These are phyloP conservation scores for Recurvirostra avosetta DNA, from an alignment of 2,113 vertebrate species.

Conservation along the genomic window DNA sequence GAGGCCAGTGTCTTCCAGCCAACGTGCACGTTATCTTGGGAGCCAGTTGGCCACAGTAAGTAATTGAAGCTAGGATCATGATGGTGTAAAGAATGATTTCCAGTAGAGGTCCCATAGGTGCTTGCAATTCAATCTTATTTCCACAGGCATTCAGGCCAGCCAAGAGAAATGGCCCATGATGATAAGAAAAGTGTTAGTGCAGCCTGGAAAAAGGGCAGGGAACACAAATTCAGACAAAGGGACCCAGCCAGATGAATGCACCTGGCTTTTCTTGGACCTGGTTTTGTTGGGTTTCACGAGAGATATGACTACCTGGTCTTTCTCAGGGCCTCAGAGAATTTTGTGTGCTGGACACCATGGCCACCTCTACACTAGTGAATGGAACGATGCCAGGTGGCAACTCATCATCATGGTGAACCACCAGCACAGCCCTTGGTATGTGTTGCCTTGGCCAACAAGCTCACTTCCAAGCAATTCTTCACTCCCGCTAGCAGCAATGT, in stretches of 20 bases:
- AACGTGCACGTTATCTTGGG: neutral
- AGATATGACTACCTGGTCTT: neutral
- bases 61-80: neutral
- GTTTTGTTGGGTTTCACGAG: neutral
- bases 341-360: neutral
- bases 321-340: neutral
- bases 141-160: neutral
- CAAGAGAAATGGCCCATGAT: neutral
- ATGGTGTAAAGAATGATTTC: neutral
- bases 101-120: neutral
- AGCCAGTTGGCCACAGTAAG: neutral
- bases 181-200: neutral
- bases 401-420: neutral
- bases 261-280: neutral
- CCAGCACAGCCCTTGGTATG: neutral
- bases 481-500: rapidly evolving
- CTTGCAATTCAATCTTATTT: rapidly evolving
- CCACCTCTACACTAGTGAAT: too few species aligned
- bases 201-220: neutral
- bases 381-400: neutral
- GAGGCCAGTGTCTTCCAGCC: neutral
- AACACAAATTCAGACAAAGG: neutral
- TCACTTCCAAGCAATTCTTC: neutral
- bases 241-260: neutral
- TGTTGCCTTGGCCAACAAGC: neutral